Conservation (phyloP, 2,888 invertebrate genomes). For the Ormia ochracea region DNA sequence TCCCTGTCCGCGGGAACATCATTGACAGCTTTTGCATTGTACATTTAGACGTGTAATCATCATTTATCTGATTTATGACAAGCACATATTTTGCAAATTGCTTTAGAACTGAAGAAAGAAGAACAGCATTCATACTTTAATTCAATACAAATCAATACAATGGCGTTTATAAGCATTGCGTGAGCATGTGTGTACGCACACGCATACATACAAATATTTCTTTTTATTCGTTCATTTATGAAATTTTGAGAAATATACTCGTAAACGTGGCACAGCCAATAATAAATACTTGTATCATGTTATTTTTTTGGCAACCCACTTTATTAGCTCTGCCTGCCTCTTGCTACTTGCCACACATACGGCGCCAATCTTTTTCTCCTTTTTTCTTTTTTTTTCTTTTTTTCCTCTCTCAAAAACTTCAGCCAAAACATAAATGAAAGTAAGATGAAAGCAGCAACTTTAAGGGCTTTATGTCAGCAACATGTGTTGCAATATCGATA, state of each 20-base stretch:
- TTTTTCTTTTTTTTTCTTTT: constrained; percentile 2
- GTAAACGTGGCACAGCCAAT: constrained; percentile 17
- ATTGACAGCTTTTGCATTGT: constrained; percentile 35
- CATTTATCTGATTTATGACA: constrained; percentile 61
- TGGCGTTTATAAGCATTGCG: background rate
- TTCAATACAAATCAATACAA: constrained; percentile 43
- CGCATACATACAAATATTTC: background rate
- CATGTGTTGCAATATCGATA: constrained; percentile 48
- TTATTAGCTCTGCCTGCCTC: constrained; percentile 46
- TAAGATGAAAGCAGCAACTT: constrained; percentile 5
- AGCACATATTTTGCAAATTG: constrained; percentile 57
- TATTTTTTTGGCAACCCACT: constrained; percentile 42
- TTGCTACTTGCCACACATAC: constrained; percentile 37
- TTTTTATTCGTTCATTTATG: constrained; percentile 48
- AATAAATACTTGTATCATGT: constrained; percentile 44
- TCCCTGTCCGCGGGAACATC: background rate
- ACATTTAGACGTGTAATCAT: constrained; percentile 50
- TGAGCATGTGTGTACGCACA: background rate
- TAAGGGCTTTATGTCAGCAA: constrained; percentile 46
- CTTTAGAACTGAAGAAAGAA: constrained; percentile 36
- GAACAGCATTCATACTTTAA: constrained; percentile 18
- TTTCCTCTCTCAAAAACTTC: background rate
- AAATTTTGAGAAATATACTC: constrained; percentile 44
- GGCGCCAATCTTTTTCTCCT: constrained; percentile 40
- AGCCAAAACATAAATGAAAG: background rate